Base-by-base conservation (phyloP, 2,797 vertebrate species). In the Uromys caudimaculatus region DNA sequence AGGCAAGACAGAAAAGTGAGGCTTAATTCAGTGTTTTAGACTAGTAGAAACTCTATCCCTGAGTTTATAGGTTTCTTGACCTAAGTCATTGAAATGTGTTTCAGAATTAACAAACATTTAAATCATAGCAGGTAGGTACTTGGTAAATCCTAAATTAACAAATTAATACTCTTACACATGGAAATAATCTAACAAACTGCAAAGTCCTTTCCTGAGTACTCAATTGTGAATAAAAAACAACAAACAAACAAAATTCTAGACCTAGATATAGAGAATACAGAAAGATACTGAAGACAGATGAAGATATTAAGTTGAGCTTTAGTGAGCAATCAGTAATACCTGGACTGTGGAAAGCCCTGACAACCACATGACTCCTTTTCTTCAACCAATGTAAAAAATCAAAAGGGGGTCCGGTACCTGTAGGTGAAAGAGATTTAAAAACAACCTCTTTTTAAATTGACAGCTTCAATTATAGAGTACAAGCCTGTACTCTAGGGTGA, bases 141-240 rank as follows among this genome's bases (percentile, higher is more conserved):
- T 73, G 56, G 38, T 41, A 91, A 58, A 73, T 87, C n/a, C 44
- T 81, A 54, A 89, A 89, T 71, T 60, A 95, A 77, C 69, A 58
- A 89, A 38, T 54, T 67, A 56, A 60, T 52, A 35, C 27, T 82
- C 23, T 82, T 86, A 3, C 35, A 87, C 78, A 23, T 21, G 21
- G 27, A 94, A 86, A 52, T 4, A 9, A 62, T 23, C 76, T 87
- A 78, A 82, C 0, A 73, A 73, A 76, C 47, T 64, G 24, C 6
- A 8, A 93, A 85, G 62, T 23, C 4, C 2, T 44, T 84, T 84
- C 12, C 52, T n/a, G 81, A 82, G 6, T 41, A 11, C 14, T 64
- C 16, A 5, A 47, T 60, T 23, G 73, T 69, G 38, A 84, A 75
- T 38, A 47, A 44, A 62, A 13, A 35, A 81, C 29, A 79, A 13